Evolutionary conservation across 2,888 invertebrate species (phyloP).

Genomic region (Leuctra nigra): DNA sequence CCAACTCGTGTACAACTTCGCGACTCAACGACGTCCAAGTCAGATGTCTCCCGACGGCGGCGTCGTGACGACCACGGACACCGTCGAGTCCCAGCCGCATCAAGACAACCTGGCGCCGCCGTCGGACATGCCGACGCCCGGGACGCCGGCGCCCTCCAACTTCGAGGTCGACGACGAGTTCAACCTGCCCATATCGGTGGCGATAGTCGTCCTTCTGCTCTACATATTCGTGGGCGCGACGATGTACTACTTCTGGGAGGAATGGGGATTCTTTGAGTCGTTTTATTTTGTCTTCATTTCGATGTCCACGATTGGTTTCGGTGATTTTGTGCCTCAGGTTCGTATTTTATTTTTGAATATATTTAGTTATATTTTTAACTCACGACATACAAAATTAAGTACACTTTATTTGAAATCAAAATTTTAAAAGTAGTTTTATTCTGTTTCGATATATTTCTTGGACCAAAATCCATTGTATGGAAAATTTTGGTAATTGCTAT

Average conservation of each 20-base stretch:
- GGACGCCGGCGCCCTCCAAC: conserved; percentile 68
- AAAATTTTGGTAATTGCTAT: too few relatives aligned
- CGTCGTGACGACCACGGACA: conserved; percentile 35
- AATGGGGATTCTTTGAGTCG: conserved; percentile 88
- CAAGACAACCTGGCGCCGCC: conserved; percentile 31
- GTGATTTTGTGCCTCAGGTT: conserved; percentile 81
- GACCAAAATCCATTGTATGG: not conserved
- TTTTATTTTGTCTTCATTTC: conserved; percentile 97
- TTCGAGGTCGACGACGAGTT: conserved; percentile 89
- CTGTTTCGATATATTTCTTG: not conserved
- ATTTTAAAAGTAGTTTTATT: not conserved
- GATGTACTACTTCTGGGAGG: conserved; percentile 68
- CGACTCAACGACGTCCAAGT: conserved; percentile 66
- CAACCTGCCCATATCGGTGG: conserved; percentile 87
- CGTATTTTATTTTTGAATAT: not conserved
- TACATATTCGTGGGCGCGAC: conserved; percentile 86
- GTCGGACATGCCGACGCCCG: conserved; percentile 37
- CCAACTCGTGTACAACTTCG: conserved; percentile 72
- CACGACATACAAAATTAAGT: not conserved
- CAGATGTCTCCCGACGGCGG: conserved; percentile 53
- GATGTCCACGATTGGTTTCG: conserved; percentile 96
- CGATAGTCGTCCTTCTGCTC: conserved; percentile 69
- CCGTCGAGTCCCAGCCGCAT: conserved; percentile 37
- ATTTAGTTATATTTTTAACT: not conserved
- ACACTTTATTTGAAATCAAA: not conserved